These are phyloP conservation scores for Oligia strigilis DNA, from an alignment of 2,888 invertebrate genomes.

Conservation along the genomic window DNA sequence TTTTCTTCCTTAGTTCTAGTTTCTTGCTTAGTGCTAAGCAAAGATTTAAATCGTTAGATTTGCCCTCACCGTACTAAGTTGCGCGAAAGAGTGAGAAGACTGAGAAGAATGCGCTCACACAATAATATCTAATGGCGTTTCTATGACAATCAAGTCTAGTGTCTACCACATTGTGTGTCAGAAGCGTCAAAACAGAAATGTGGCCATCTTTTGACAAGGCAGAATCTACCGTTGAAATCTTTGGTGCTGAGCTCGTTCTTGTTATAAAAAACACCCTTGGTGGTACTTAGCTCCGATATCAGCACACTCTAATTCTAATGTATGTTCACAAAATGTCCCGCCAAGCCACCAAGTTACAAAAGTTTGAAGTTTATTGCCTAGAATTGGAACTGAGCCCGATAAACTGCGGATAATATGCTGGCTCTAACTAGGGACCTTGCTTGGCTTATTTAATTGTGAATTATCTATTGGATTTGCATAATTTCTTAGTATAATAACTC, in stretches of 20 bases:
- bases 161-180: not conserved
- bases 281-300: constrained; percentile 12
- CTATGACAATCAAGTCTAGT: not conserved
- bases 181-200: not conserved
- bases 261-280: not conserved
- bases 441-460: constrained; percentile 15
- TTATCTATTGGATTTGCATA: constrained; percentile 46
- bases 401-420: constrained; percentile 42
- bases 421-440: constrained; percentile 22
- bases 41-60: not conserved
- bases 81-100: not conserved
- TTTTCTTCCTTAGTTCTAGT: not conserved
- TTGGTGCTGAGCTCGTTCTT: not conserved
- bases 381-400: constrained; percentile 62
- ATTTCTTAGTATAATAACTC: constrained; percentile 1
- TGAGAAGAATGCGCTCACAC: not conserved
- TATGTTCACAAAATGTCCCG: constrained; percentile 45
- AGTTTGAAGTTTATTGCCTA: constrained; percentile 44
- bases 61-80: not conserved
- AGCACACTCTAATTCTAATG: constrained; percentile 47
- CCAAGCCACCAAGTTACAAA: constrained; percentile 43
- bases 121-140: not conserved
- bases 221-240: not conserved
- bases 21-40: not conserved
- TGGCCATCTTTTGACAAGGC: not conserved